Percentiles rank a stretch among this genome's conserved stretches.
phyloP scores from a whole-genome alignment of 2,797 vertebrate genomes.

The Pangasius krempfi region DNA sequence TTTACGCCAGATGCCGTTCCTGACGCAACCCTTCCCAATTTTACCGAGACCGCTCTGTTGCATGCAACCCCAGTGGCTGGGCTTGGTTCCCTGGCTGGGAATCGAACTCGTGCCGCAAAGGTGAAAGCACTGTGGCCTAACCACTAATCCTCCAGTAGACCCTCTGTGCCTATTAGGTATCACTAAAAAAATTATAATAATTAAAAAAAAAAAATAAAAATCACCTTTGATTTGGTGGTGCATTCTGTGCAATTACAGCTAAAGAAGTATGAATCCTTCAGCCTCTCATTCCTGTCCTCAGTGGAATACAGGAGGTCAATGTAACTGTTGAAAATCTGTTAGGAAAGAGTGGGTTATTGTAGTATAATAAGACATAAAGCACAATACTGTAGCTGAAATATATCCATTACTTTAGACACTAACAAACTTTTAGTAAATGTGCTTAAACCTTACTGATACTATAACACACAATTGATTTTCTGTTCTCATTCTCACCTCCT shows the following conservation, averaged over 20 bases:
- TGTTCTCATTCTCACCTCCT: conserved; percentile 81
- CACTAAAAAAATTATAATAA: not conserved
- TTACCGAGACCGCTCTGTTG: no score
- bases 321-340: conserved; percentile 94
- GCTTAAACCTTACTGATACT: not conserved
- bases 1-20: no score
- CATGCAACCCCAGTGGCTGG: no score
- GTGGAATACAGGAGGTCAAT: conserved; percentile 98
- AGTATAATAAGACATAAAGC: not conserved
- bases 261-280: conserved; percentile 94
- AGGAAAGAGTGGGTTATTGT: conserved; percentile 13
- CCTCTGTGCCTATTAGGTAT: no score
- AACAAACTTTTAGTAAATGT: not conserved
- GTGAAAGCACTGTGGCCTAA: no score
- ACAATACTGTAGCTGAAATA: not conserved
- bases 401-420: not conserved
- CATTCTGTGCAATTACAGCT: conserved; percentile 92
- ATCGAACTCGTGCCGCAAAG: no score
- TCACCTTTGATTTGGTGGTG: conserved; percentile 86
- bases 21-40: no score
- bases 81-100: no score
- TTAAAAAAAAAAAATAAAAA: not conserved
- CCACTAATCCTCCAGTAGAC: no score
- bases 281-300: conserved; percentile 89
- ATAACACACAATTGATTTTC: not conserved